Percentiles rank a stretch among this genome's conserved stretches.
Conservation (phyloP, 2,113 vertebrate genomes). For the Abramis brama region DNA sequence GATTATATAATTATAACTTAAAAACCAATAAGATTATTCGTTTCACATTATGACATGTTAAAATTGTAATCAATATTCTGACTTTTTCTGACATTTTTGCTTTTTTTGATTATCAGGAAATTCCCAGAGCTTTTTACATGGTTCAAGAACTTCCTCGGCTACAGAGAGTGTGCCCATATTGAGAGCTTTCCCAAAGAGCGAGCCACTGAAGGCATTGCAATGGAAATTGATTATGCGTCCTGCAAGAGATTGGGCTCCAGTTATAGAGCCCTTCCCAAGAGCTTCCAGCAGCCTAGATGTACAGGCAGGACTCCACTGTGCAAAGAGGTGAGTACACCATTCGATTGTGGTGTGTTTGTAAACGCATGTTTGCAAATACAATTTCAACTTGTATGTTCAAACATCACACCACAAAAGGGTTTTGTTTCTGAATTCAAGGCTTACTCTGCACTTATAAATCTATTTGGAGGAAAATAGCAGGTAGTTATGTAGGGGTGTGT, state of each 20-base stretch:
- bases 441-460: background rate
- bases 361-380: too few relatives aligned
- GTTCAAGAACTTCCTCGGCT: conserved; percentile 99
- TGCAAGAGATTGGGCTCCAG: conserved; percentile 97
- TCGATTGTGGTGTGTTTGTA: background rate
- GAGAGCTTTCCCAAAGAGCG: conserved; percentile 96
- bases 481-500: background rate
- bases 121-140: conserved; percentile 97
- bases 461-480: background rate
- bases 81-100: background rate
- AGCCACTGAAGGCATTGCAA: conserved; percentile 95
- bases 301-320: conserved; percentile 94
- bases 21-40: background rate
- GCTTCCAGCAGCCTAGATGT: conserved; percentile 97
- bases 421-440: background rate
- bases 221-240: conserved; percentile 99
- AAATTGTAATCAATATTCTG: background rate
- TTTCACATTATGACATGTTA: background rate
- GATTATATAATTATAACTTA: background rate
- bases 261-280: conserved; percentile 96
- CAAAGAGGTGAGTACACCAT: conserved; percentile 85
- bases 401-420: too few relatives aligned
- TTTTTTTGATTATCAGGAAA: conserved; percentile 78
- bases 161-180: conserved; percentile 92
- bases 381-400: too few relatives aligned